Percentiles rank a stretch among this genome's conserved stretches.
Evolutionary conservation across 2,113 vertebrate genomes (phyloP).

Genomic region (Scortum barcoo): DNA sequence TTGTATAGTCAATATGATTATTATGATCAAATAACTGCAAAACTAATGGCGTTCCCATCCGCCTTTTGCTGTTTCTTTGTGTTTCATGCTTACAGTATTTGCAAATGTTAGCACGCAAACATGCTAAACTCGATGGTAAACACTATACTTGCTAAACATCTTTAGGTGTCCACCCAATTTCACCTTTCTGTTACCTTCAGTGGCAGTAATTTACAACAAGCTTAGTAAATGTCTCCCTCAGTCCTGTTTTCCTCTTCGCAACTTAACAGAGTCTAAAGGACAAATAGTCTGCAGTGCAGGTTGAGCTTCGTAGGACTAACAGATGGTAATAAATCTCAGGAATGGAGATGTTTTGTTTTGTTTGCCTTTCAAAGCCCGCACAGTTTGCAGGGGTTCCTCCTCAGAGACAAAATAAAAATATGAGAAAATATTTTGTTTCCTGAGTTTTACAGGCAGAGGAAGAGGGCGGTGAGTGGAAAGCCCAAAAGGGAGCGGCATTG

Average conservation of each 20-base stretch:
- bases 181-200: background rate
- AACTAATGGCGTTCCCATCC: too few relatives aligned
- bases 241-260: background rate
- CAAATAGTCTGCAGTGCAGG: background rate
- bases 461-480: constrained; percentile 14
- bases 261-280: background rate
- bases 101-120: too few relatives aligned
- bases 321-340: background rate
- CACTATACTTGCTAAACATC: too few relatives aligned
- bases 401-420: constrained; percentile 24
- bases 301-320: background rate
- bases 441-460: constrained; percentile 1
- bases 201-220: background rate
- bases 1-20: too few relatives aligned
- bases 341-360: constrained; percentile 24
- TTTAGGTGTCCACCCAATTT: background rate
- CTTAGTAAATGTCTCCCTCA: background rate
- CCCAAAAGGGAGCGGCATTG: constrained; percentile 23
- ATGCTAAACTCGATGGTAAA: too few relatives aligned
- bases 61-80: too few relatives aligned
- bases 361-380: background rate
- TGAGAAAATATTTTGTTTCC: constrained; percentile 18
- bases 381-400: constrained; percentile 14
- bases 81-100: too few relatives aligned
- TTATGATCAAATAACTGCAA: too few relatives aligned